Percentiles rank a stretch among this genome's conserved stretches.
These are phyloP conservation scores for Eueremaeus valkanovi DNA, from an alignment of 2,888 invertebrate genomes.

Conservation along the genomic window DNA sequence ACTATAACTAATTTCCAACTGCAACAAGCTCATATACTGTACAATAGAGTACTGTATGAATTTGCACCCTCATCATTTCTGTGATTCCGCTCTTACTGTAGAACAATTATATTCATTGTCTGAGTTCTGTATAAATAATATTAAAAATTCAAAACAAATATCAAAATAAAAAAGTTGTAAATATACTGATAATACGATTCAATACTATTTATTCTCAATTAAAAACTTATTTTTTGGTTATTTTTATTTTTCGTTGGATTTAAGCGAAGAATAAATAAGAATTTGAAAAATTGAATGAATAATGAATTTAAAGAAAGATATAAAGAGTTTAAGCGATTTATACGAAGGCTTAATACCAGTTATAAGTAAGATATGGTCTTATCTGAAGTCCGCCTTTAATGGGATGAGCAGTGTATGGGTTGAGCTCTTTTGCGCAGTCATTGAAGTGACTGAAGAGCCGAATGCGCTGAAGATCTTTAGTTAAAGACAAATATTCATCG, in stretches of 20 bases:
- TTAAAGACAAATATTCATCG: not conserved
- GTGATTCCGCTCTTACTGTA: no score
- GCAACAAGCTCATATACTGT: no score
- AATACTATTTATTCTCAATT: no score
- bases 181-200: no score
- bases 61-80: no score
- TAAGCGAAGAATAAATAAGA: not conserved
- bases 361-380: conserved; percentile 73
- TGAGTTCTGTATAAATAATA: not conserved
- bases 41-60: no score
- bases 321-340: not conserved
- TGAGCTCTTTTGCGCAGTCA: conserved; percentile 60
- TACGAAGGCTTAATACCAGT: conserved; percentile 55
- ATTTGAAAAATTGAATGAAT: not conserved
- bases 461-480: conserved; percentile 57
- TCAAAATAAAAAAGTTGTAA: not conserved
- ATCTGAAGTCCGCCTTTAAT: conserved; percentile 77
- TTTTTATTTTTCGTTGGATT: no score
- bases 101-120: not conserved
- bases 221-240: no score
- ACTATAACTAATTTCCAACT: no score
- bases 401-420: conserved; percentile 55
- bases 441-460: conserved; percentile 67
- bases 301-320: not conserved
- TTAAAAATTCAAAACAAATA: not conserved